Conservation (phyloP, 2,797 vertebrate genomes). For the Gephyroberyx darwinii region DNA sequence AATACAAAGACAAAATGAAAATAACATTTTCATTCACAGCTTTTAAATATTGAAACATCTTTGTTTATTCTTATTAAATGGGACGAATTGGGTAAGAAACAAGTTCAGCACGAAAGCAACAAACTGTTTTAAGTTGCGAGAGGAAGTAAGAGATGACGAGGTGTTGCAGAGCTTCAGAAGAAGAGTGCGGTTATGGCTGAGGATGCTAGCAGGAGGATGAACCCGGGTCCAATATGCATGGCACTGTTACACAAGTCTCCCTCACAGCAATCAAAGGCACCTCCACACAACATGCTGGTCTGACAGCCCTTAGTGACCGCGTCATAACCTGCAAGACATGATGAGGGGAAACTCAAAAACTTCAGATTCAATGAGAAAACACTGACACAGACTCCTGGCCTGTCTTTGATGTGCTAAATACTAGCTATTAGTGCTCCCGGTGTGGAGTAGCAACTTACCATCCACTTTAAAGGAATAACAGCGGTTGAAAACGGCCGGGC, state of each 20-base stretch:
- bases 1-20: not conserved
- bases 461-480: slow-evolving; percentile 51
- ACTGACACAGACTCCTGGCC: too few relatives aligned
- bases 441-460: slow-evolving; percentile 16
- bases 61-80: not conserved
- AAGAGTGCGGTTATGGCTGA: slow-evolving; percentile 36
- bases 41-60: not conserved
- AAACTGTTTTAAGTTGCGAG: not conserved
- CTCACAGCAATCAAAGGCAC: slow-evolving; percentile 37
- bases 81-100: not conserved
- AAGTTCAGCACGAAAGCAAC: slow-evolving; percentile 1
- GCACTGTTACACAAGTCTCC: slow-evolving; percentile 58
- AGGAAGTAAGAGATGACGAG: not conserved
- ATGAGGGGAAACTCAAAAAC: rapidly evolving
- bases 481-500: slow-evolving; percentile 35
- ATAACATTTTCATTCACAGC: not conserved
- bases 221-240: slow-evolving; percentile 19
- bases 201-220: slow-evolving; percentile 43
- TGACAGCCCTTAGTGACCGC: slow-evolving; percentile 60
- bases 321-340: slow-evolving; percentile 31
- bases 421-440: not conserved
- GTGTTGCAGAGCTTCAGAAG: slow-evolving; percentile 24
- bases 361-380: too few relatives aligned
- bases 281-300: not conserved
- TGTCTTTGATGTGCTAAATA: not conserved